A percentile compares a stretch with the other conserved stretches of the same genome.
These are phyloP conservation scores for Cephus spinipes DNA, from an alignment of 2,888 invertebrate species.

Conservation along the genomic window DNA sequence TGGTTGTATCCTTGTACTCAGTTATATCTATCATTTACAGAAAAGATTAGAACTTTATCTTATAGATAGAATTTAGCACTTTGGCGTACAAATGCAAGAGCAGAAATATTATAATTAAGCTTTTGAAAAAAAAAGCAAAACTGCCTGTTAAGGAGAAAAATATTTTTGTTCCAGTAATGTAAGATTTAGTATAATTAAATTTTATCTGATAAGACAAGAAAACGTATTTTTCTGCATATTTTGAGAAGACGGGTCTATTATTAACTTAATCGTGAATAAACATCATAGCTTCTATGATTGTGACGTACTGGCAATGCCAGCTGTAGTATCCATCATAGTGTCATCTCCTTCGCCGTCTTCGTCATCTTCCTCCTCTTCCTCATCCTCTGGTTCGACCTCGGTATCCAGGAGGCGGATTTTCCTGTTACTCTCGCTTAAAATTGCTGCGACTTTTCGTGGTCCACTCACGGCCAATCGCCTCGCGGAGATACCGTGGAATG, in stretches of 20 bases:
- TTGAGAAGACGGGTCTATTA: neutral
- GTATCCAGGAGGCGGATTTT: conserved; percentile 91
- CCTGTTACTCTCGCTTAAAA: conserved; percentile 82
- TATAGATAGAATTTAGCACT: neutral
- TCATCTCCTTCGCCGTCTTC: conserved; percentile 46
- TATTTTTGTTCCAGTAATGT: neutral
- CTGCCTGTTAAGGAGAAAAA: neutral
- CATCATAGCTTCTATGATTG: conserved; percentile 3
- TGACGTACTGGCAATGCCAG: conserved; percentile 28
- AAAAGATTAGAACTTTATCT: neutral
- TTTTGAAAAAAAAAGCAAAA: neutral
- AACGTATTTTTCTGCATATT: neutral
- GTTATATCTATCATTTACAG: neutral
- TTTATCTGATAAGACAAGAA: neutral
- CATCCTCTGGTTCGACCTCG: conserved; percentile 92
- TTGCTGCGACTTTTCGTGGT: conserved; percentile 84
- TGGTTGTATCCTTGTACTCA: neutral
- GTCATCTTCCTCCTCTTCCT: conserved; percentile 76
- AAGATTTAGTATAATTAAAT: neutral
- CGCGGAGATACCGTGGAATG: conserved; percentile 57
- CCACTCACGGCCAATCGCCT: conserved; percentile 87
- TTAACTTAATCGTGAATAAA: neutral
- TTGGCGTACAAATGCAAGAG: neutral
- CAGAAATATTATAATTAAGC: neutral
- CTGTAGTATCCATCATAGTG: conserved; percentile 44